Evolutionary conservation across 2,888 invertebrate species (phyloP), one percentile per base, ranked within the genome.

Genomic region (Uropetala carovei): DNA sequence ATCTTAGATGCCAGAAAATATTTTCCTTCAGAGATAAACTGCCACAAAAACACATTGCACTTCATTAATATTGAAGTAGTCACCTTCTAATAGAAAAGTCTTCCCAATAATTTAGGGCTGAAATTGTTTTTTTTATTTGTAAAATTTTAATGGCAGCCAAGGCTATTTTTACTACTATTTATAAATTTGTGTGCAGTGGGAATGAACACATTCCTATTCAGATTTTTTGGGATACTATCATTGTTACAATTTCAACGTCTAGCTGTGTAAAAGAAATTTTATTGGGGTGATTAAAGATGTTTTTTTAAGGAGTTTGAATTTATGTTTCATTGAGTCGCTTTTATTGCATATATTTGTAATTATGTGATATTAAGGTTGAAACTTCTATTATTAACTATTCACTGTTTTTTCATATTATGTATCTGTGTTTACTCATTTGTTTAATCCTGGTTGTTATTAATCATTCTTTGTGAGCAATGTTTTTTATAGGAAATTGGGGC

Each of bases 1-100:
- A 43, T 64, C 27, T 11, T 89, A 89, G 89, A 89, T 43, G n/a
- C 68, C 30, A 86, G 64, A 60, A 89, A 43, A 43, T 43, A 13
- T 64, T 43, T 64, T 64, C 89, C 60, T 89, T 60, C 60, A 59
- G 89, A 89, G 89, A n/a, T 43, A 68, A 89, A 89, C 64, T 68
- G 64, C 64, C 60, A 60, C 89, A 64, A 64, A 64, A 89, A 43
- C 64, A 57, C 43, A 64, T 64, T 60, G 89, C 89, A 89, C 89
- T 64, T 89, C 89, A 68, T 43, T 64, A 64, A 64, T 68, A 68
- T 68, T 30, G 43, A n/a, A 89, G 60, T 89, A 89, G 64, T 64
- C 89, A 89, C 89, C 68, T 64, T 89, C 30, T 89, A 43, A 89
- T 89, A 68, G 89, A 89, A n/a, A n/a, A 89, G 89, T 89, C 89